Evolutionary conservation across 2,888 invertebrate genomes (phyloP).

Genomic region (Andrena dorsata): DNA sequence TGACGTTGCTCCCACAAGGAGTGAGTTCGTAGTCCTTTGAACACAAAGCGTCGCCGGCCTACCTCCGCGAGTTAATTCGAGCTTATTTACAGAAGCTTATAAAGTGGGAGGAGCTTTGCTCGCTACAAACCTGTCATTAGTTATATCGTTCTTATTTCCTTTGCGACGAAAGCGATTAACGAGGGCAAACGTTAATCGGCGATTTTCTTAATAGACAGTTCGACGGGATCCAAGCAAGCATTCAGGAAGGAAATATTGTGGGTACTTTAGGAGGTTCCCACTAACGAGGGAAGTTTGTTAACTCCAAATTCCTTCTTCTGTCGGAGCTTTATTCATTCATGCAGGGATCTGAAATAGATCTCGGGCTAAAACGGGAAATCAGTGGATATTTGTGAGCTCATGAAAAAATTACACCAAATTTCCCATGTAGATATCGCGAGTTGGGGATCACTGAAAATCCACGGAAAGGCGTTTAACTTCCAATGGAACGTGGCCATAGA

Average conservation of each 20-base stretch:
- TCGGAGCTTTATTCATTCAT: neutral
- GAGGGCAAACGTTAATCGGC: neutral
- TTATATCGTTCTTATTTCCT: neutral
- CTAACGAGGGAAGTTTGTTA: neutral
- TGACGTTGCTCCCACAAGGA: neutral
- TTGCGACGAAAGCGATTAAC: neutral
- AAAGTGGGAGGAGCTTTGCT: neutral
- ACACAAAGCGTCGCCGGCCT: conserved; percentile 28
- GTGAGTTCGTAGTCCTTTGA: conserved; percentile 35
- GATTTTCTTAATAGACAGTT: neutral
- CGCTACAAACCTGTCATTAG: neutral
- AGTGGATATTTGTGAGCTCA: neutral
- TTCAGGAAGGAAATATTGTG: neutral
- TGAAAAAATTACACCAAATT: neutral
- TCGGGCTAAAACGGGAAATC: neutral
- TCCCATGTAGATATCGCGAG: neutral
- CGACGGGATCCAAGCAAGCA: neutral
- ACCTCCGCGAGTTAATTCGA: conserved; percentile 23
- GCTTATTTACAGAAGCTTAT: conserved; percentile 35
- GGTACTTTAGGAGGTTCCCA: neutral
- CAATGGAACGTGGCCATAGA: conserved; percentile 18
- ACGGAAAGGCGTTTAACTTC: neutral
- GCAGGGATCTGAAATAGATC: neutral
- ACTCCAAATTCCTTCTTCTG: neutral
- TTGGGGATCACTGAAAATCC: conserved; percentile 1